A percentile compares a stretch with the other conserved stretches of the same genome.
These are phyloP conservation scores for Epizoanthus illoricatus DNA, from an alignment of 92 coral and sea anemone genomes.

Conservation along the genomic window DNA sequence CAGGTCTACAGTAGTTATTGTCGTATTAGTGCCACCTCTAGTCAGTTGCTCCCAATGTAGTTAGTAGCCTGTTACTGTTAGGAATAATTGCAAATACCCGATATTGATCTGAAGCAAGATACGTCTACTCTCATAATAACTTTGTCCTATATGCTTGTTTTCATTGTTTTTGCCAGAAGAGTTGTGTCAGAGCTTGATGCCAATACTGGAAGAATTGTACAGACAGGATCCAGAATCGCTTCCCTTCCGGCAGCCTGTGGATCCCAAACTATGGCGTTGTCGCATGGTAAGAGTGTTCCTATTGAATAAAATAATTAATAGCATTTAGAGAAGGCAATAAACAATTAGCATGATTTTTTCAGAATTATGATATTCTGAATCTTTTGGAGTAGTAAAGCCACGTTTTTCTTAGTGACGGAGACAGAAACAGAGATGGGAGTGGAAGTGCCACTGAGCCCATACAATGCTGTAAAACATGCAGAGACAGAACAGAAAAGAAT, in stretches of 20 bases:
- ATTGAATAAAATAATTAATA: neutral
- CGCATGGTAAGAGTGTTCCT: slow-evolving; percentile 68
- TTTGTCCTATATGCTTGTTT: neutral
- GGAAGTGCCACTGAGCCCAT: no score
- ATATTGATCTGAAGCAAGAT: no score
- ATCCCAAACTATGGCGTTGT: slow-evolving; percentile 89
- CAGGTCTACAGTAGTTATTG: no score
- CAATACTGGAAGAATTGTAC: slow-evolving; percentile 89
- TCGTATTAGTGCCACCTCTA: no score
- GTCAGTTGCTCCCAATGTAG: no score
- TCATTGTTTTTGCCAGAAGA: slow-evolving; percentile 93
- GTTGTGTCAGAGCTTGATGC: slow-evolving; percentile 80
- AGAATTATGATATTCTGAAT: neutral
- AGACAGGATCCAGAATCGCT: slow-evolving; percentile 89
- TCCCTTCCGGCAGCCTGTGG: slow-evolving; percentile 96
- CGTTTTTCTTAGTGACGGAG: no score
- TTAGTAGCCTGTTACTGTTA: no score
- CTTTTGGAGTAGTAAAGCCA: no score
- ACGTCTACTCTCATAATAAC: neutral
- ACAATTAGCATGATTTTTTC: neutral
- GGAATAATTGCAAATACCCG: no score
- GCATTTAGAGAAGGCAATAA: neutral
- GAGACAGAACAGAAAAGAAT: no score
- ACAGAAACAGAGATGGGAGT: no score
- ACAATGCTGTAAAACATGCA: no score